Evolutionary conservation across 2,888 invertebrate species (phyloP).

Genomic region (Andricus quercusramuli): DNA sequence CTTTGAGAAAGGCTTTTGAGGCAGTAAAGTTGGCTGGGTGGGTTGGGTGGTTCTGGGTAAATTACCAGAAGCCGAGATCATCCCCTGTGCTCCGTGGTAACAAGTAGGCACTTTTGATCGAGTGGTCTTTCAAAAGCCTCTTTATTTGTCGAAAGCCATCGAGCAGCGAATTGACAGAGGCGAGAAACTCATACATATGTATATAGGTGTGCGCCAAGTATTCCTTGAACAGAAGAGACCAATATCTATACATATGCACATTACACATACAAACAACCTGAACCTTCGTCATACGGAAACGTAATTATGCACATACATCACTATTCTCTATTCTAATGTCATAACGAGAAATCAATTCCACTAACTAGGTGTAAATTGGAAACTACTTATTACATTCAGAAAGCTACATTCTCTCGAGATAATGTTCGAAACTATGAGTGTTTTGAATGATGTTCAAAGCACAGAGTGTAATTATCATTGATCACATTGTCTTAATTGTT

Average conservation of each 20-base stretch:
- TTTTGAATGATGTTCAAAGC: neutral
- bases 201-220: conserved; percentile 4
- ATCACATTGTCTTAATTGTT: neutral
- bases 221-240: conserved; percentile 11
- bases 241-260: conserved; percentile 12
- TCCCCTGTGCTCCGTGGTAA: conserved; percentile 57
- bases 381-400: conserved; percentile 3
- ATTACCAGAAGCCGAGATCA: conserved; percentile 17
- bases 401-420: neutral
- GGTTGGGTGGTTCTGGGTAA: neutral
- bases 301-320: conserved; percentile 26
- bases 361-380: conserved; percentile 4
- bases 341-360: conserved; percentile 19
- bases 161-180: conserved; percentile 52
- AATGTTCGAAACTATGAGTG: neutral
- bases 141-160: conserved; percentile 63
- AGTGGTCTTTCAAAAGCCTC: conserved; percentile 69
- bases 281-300: conserved; percentile 1
- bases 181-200: conserved; percentile 35
- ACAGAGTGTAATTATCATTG: neutral
- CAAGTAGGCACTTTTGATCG: conserved; percentile 71
- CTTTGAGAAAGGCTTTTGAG: conserved; percentile 22
- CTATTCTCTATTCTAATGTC: conserved; percentile 21
- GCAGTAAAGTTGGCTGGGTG: neutral
- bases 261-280: neutral